Percentiles rank a stretch among this genome's conserved stretches.
phyloP scores from a whole-genome alignment of 1,140 invertebrate species.

The Zaprionus africanus region DNA sequence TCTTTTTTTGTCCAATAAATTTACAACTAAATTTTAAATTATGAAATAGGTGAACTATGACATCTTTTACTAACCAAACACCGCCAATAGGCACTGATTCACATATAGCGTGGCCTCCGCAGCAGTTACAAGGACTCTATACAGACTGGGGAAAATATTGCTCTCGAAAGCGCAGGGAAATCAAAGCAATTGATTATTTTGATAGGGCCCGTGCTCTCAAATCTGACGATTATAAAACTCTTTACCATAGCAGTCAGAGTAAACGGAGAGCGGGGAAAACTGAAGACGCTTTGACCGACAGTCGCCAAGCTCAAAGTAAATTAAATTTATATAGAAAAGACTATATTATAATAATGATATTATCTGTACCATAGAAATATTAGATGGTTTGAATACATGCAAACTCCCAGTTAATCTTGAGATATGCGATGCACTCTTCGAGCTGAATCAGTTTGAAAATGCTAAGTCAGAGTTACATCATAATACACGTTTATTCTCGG shows the following conservation, averaged over 20 bases:
- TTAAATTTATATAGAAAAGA: neutral
- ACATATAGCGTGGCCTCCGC: conserved; percentile 63
- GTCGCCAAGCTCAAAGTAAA: conserved; percentile 53
- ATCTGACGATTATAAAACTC: conserved; percentile 49
- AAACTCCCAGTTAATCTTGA: conserved; percentile 60
- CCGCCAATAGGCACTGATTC: conserved; percentile 25
- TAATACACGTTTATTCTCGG: conserved; percentile 59
- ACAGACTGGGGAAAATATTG: conserved; percentile 76
- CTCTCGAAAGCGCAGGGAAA: conserved; percentile 54
- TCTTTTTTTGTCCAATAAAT: neutral
- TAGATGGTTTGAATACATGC: neutral
- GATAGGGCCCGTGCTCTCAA: conserved; percentile 58
- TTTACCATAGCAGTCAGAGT: conserved; percentile 64
- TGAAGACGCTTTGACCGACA: conserved; percentile 53
- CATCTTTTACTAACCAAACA: conserved; percentile 26
- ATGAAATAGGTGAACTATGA: conserved; percentile 41
- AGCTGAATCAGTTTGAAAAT: conserved; percentile 72
- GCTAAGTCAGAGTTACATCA: conserved; percentile 67
- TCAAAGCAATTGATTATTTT: conserved; percentile 64
- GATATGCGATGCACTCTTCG: conserved; percentile 69
- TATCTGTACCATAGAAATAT: conserved; percentile 22
- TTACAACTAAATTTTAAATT: neutral
- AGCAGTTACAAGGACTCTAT: conserved; percentile 66
- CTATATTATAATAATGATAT: neutral
- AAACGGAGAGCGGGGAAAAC: conserved; percentile 58